phyloP scores from a whole-genome alignment of 2,113 vertebrate genomes.

The Apistogramma diplotaenia region DNA sequence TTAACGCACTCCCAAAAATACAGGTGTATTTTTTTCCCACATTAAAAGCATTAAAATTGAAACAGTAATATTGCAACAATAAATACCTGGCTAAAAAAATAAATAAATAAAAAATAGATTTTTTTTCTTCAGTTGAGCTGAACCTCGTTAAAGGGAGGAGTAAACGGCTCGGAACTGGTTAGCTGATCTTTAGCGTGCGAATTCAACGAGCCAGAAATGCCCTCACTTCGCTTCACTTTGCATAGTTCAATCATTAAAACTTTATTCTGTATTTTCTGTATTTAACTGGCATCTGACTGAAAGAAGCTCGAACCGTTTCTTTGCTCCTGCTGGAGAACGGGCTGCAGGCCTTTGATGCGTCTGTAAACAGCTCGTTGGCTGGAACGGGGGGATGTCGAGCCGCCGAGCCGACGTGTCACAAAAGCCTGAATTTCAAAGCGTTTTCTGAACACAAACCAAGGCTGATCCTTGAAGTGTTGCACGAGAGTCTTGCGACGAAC shows the following conservation, averaged over 20 bases:
- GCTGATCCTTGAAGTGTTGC: not conserved
- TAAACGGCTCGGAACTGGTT: not conserved
- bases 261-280: not conserved
- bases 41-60: not conserved
- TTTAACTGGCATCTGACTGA: not conserved
- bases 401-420: not conserved
- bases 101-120: not conserved
- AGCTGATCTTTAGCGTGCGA: not conserved
- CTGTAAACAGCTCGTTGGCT: not conserved
- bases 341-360: not conserved
- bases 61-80: too few relatives aligned
- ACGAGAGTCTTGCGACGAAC: not conserved
- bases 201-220: not conserved
- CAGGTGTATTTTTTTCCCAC: rapidly evolving
- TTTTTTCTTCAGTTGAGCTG: not conserved
- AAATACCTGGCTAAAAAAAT: not conserved
- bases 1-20: not conserved
- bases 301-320: not conserved
- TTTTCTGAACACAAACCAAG: not conserved
- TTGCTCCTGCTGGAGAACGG: not conserved
- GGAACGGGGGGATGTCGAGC: not conserved
- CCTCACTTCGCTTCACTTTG: not conserved
- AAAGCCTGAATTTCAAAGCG: not conserved
- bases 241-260: not conserved
- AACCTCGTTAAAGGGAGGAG: not conserved